A percentile compares a stretch with the other conserved stretches of the same genome.
phyloP scores from a whole-genome alignment of 1,140 invertebrate species.

The Trichonephila inaurata region DNA sequence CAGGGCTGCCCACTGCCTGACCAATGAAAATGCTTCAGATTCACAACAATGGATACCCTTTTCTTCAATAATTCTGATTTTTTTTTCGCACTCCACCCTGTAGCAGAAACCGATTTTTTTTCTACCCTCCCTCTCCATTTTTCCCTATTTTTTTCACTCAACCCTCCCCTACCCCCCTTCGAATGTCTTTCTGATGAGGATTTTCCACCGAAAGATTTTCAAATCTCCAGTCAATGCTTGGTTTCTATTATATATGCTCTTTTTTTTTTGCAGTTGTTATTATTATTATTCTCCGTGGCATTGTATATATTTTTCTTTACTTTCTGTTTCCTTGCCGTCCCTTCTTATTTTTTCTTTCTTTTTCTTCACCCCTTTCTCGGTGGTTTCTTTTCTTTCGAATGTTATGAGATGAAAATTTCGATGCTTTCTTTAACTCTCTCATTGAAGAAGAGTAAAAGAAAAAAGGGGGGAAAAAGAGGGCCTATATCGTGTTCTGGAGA shows the following conservation, averaged over 20 bases:
- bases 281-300: constrained; percentile 34
- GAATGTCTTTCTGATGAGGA: constrained; percentile 77
- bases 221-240: constrained; percentile 73
- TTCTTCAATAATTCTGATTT: constrained; percentile 71
- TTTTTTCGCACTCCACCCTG: constrained; percentile 59
- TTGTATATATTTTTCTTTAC: constrained; percentile 45
- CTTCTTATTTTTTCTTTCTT: neutral
- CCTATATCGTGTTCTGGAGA: constrained; percentile 72
- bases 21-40: constrained; percentile 64
- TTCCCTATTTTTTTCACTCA: neutral
- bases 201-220: constrained; percentile 74
- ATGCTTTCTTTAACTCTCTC: constrained; percentile 75
- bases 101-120: constrained; percentile 28
- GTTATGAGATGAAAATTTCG: constrained; percentile 76
- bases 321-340: neutral
- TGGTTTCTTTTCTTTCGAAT: constrained; percentile 70
- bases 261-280: constrained; percentile 41
- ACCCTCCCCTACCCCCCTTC: neutral
- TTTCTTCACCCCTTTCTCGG: constrained; percentile 44
- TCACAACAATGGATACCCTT: constrained; percentile 38
- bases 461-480: constrained; percentile 1
- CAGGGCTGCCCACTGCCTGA: constrained; percentile 75
- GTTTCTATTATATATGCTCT: constrained; percentile 72
- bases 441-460: neutral
- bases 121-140: neutral